A percentile compares a stretch with the other conserved stretches of the same genome.
Conservation (phyloP, 2,888 invertebrate genomes). For the Eustalomyia histrio region DNA sequence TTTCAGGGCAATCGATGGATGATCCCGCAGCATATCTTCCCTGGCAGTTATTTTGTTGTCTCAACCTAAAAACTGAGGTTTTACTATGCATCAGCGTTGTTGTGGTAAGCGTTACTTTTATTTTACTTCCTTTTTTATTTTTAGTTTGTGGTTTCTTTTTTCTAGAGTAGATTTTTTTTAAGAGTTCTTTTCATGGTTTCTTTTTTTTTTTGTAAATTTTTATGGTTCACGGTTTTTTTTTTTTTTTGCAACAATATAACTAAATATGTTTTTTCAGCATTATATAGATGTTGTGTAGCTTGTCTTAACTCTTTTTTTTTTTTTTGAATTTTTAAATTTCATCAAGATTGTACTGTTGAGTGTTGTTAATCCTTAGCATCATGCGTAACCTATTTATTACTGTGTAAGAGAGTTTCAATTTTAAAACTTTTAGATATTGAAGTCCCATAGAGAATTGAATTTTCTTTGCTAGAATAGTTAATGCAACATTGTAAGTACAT, state of each 20-base stretch:
- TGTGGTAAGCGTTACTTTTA: constrained; percentile 26
- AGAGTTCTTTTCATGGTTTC: neutral
- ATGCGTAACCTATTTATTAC: constrained; percentile 34
- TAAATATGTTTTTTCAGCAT: neutral
- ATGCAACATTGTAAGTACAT: constrained; percentile 6
- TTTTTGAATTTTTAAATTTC: constrained; percentile 10
- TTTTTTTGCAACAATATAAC: neutral
- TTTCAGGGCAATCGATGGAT: too few relatives aligned
- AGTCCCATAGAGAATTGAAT: neutral
- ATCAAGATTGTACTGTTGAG: constrained; percentile 35
- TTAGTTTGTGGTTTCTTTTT: neutral
- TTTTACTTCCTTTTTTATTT: constrained; percentile 1
- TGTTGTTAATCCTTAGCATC: constrained; percentile 29
- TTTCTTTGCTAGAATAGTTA: constrained; percentile 17
- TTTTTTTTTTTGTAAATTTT: constrained; percentile 8
- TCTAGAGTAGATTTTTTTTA: neutral
- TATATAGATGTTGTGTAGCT: constrained; percentile 1
- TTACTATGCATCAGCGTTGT: constrained; percentile 27
- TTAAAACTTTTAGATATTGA: constrained; percentile 10
- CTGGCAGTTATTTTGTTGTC: constrained; percentile 13
- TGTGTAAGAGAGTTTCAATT: neutral
- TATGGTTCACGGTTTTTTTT: neutral
- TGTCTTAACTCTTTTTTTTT: neutral
- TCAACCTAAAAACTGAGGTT: constrained; percentile 53
- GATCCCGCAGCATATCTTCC: too few relatives aligned